Conservation (phyloP, 2,113 vertebrate species). For the Cynocephalus volans region DNA sequence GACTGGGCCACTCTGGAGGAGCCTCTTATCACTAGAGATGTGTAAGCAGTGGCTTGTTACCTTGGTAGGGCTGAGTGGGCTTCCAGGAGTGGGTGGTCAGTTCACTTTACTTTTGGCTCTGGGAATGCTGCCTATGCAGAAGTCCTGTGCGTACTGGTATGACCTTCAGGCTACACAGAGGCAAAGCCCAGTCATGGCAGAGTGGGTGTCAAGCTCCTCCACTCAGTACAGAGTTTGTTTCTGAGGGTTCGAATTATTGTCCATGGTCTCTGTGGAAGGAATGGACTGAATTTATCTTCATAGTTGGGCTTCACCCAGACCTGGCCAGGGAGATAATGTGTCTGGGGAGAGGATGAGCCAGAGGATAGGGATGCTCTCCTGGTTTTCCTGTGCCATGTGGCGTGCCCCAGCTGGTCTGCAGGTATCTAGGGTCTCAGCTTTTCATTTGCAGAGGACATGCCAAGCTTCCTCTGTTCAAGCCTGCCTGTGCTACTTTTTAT, state of each 20-base stretch:
- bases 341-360: not conserved
- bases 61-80: not conserved
- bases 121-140: not conserved
- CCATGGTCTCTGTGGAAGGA: not conserved
- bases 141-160: accelerated
- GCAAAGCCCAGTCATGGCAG: accelerated
- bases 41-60: not conserved
- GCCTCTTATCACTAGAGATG: not conserved
- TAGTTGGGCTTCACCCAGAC: not conserved
- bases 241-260: accelerated
- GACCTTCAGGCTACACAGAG: accelerated
- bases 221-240: not conserved
- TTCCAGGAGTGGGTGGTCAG: too few relatives aligned
- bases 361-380: too few relatives aligned
- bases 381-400: accelerated
- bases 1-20: not conserved
- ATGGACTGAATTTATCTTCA: not conserved
- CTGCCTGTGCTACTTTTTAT: not conserved
- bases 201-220: accelerated
- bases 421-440: not conserved
- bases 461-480: not conserved
- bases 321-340: not conserved
- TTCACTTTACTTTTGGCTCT: accelerated
- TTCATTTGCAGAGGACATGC: not conserved
- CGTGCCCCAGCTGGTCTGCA: not conserved